phyloP scores from a whole-genome alignment of 2,888 invertebrate species.

The Margaritifera margaritifera region DNA sequence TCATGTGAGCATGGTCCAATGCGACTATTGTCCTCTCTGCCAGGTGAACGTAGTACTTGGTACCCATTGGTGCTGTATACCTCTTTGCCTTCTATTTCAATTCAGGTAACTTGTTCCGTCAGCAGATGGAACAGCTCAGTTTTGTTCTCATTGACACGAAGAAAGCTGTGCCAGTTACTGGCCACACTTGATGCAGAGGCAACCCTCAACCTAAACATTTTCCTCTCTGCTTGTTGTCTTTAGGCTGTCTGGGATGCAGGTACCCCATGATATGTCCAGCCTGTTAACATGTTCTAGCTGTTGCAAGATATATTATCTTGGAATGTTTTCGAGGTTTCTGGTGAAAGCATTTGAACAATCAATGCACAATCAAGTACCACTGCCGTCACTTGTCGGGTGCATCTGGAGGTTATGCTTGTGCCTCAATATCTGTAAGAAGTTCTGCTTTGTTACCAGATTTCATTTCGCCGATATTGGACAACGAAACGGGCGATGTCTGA shows the following conservation, averaged over 20 bases:
- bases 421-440: too few relatives aligned
- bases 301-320: too few relatives aligned
- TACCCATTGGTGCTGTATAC: neutral
- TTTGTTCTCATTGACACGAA: constrained; percentile 22
- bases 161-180: constrained; percentile 19
- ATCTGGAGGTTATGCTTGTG: too few relatives aligned
- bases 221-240: constrained; percentile 23
- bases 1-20: constrained; percentile 24
- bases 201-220: constrained; percentile 18
- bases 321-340: too few relatives aligned
- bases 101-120: neutral
- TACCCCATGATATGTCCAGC: neutral
- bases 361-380: too few relatives aligned
- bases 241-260: constrained; percentile 13
- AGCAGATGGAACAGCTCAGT: constrained; percentile 19
- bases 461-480: too few relatives aligned
- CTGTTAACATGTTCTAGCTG: too few relatives aligned
- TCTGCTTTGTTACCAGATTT: too few relatives aligned
- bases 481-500: too few relatives aligned
- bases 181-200: constrained; percentile 3
- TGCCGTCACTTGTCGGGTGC: too few relatives aligned
- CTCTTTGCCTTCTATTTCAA: neutral
- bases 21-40: too few relatives aligned
- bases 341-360: too few relatives aligned
- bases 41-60: neutral